Percentiles rank a stretch among this genome's conserved stretches.
These are phyloP conservation scores for Chouioia cunea DNA, from an alignment of 2,888 invertebrate species.

Conservation along the genomic window DNA sequence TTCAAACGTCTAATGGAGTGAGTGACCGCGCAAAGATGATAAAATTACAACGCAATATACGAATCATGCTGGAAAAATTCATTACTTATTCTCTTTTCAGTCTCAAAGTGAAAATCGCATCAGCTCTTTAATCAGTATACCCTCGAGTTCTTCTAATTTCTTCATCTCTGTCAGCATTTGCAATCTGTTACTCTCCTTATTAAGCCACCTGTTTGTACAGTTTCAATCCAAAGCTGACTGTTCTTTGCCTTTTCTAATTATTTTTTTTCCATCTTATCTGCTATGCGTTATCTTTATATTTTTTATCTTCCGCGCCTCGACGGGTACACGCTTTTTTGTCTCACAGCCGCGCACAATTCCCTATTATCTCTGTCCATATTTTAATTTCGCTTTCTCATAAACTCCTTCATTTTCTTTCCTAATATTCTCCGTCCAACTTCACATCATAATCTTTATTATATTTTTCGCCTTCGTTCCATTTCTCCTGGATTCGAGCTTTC, in stretches of 20 bases:
- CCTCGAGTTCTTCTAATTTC: constrained; percentile 30
- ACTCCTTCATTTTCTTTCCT: constrained; percentile 46
- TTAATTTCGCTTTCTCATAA: constrained; percentile 47
- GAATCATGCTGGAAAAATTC: constrained; percentile 8
- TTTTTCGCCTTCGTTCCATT: constrained; percentile 42
- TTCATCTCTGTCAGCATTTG: constrained; percentile 39
- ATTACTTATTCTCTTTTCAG: constrained; percentile 47
- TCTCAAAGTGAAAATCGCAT: not conserved
- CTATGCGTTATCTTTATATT: constrained; percentile 33
- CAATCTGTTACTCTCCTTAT: constrained; percentile 47
- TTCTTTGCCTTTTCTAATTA: constrained; percentile 36
- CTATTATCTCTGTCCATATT: constrained; percentile 38
- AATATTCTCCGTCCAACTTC: constrained; percentile 34
- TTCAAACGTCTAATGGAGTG: constrained; percentile 33
- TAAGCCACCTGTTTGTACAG: constrained; percentile 30
- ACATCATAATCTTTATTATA: constrained; percentile 47
- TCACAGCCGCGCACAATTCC: not conserved
- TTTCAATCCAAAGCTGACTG: constrained; percentile 4
- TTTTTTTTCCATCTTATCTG: constrained; percentile 43
- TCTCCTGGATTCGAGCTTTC: constrained; percentile 4
- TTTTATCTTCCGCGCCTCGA: constrained; percentile 26
- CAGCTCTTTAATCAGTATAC: not conserved
- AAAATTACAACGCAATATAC: constrained; percentile 32
- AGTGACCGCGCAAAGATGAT: constrained; percentile 47
- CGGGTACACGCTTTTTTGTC: too few relatives aligned